phyloP scores from a whole-genome alignment of 2,888 invertebrate species.

The Cetonia aurata region DNA sequence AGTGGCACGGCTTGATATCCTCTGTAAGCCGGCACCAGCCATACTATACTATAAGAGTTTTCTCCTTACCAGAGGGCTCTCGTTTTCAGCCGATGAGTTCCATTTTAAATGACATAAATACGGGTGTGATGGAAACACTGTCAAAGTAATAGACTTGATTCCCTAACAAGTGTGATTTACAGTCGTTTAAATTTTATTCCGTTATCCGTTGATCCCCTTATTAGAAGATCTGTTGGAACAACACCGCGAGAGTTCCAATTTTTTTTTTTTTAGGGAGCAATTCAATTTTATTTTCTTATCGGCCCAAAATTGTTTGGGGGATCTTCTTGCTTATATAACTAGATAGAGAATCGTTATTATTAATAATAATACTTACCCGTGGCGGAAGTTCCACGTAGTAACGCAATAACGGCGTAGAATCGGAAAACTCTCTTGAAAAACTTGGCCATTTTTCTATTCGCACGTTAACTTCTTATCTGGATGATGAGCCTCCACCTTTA shows the following conservation, averaged over 20 bases:
- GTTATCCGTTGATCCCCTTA: not conserved
- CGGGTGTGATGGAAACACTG: slow-evolving; percentile 51
- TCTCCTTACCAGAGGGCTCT: slow-evolving; percentile 27
- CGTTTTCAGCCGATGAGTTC: slow-evolving; percentile 37
- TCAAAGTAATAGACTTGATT: slow-evolving; percentile 53
- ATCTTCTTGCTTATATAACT: no score
- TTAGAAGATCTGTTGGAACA: not conserved
- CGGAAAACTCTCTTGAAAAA: slow-evolving; percentile 55
- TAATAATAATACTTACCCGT: slow-evolving; percentile 31
- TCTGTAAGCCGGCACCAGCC: slow-evolving; percentile 21
- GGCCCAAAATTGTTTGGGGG: no score
- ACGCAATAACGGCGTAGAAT: slow-evolving; percentile 56
- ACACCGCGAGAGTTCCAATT: no score
- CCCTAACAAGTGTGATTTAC: slow-evolving; percentile 47
- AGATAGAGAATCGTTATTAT: not conserved
- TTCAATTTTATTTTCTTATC: no score
- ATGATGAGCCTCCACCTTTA: slow-evolving; percentile 55
- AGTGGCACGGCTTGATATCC: slow-evolving; percentile 32
- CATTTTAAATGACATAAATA: slow-evolving; percentile 49
- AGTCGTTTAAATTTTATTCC: slow-evolving; percentile 9
- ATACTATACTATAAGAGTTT: slow-evolving; percentile 8
- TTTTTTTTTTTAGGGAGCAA: no score
- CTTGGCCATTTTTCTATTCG: slow-evolving; percentile 52
- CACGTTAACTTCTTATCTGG: slow-evolving; percentile 52
- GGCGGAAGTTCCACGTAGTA: slow-evolving; percentile 46